Percentiles rank a stretch among this genome's conserved stretches.
phyloP scores from a whole-genome alignment of 2,113 vertebrate species.

The Illadopsis cleaveri region DNA sequence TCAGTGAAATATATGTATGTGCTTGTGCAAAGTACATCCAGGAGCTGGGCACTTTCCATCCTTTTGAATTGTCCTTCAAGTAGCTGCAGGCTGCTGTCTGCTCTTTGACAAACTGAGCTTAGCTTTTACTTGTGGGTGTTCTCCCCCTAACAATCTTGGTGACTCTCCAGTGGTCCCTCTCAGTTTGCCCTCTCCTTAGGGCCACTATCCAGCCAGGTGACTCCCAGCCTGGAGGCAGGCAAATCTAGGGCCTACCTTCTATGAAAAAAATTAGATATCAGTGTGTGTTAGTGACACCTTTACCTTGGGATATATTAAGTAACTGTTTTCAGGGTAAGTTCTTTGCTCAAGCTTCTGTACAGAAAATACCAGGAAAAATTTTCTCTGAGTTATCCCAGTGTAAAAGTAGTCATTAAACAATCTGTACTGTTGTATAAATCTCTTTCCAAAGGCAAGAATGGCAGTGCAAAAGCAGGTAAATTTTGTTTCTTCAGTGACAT shows the following conservation, averaged over 20 bases:
- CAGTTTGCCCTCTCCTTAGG: background rate
- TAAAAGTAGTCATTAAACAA: background rate
- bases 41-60: background rate
- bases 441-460: background rate
- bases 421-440: background rate
- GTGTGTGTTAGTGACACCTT: background rate
- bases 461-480: background rate
- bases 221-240: background rate
- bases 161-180: background rate
- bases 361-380: background rate
- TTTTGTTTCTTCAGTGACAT: background rate
- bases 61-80: background rate
- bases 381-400: background rate
- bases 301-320: background rate
- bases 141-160: background rate
- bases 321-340: background rate
- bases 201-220: background rate
- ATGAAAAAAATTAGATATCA: background rate
- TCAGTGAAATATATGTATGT: background rate
- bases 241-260: background rate
- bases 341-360: background rate
- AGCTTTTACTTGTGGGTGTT: background rate
- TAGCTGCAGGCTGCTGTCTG: background rate
- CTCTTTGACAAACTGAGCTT: background rate
- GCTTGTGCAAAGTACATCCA: background rate